Evolutionary conservation across 2,113 vertebrate genomes (phyloP).

Genomic region (Gnathonemus longibarbis): DNA sequence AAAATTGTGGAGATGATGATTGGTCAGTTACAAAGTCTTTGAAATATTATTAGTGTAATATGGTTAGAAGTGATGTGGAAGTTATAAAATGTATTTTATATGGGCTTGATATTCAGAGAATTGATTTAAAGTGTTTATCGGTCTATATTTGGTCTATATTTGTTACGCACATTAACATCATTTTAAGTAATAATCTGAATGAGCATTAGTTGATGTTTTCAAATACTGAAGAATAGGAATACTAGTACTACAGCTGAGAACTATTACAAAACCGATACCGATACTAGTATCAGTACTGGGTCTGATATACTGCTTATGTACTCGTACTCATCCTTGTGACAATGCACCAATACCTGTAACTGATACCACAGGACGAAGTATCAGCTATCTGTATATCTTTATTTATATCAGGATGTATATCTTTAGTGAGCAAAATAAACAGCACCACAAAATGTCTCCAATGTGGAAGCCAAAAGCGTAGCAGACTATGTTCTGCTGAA

Average conservation of each 20-base stretch:
- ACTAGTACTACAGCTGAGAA: background rate
- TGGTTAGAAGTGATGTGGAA: background rate
- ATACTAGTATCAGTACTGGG: background rate
- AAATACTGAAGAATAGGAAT: background rate
- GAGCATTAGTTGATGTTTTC: background rate
- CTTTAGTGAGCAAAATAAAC: background rate
- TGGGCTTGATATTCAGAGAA: background rate
- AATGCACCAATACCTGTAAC: background rate
- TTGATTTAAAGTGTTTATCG: background rate
- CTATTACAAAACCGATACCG: background rate
- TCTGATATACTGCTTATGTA: background rate
- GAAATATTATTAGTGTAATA: background rate
- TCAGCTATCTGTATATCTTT: background rate
- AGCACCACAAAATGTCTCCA: background rate
- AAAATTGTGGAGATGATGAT: background rate
- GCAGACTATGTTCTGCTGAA: background rate
- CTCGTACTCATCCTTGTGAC: background rate
- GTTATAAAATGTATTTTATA: conserved; percentile 3
- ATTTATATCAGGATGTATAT: background rate
- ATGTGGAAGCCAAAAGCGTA: background rate
- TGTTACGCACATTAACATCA: background rate
- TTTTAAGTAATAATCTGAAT: background rate
- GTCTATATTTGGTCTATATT: background rate
- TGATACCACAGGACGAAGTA: background rate
- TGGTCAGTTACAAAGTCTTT: background rate